phyloP scores from a whole-genome alignment of 2,113 vertebrate genomes.

The Seriola dumerili region DNA sequence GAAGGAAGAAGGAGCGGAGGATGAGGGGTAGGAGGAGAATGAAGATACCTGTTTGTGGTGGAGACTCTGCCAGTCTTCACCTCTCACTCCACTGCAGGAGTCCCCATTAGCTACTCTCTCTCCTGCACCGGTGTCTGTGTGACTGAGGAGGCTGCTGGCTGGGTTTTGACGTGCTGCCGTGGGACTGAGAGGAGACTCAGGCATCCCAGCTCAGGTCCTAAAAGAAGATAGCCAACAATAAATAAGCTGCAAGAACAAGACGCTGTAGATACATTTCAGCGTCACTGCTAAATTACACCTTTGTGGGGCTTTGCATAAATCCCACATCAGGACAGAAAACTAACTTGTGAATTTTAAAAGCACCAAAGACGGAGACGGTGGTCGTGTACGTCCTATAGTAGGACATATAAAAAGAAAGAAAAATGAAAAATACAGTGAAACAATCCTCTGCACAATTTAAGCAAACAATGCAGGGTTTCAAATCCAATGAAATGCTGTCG shows the following conservation, averaged over 20 bases:
- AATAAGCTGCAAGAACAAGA: constrained; percentile 8
- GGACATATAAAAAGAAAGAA: background rate
- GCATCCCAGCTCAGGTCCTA: constrained; percentile 93
- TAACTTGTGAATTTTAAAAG: background rate
- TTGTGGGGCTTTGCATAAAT: background rate
- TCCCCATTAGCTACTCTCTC: constrained; percentile 92
- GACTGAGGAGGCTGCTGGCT: constrained; percentile 94
- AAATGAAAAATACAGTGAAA: background rate
- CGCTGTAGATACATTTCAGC: background rate
- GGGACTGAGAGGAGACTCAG: constrained; percentile 96
- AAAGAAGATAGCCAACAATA: constrained; percentile 26
- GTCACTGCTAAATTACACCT: constrained; percentile 3
- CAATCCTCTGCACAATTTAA: background rate
- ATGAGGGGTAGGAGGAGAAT: constrained; percentile 18
- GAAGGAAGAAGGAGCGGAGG: constrained; percentile 2
- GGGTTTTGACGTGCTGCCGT: constrained; percentile 94
- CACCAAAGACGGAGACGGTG: background rate
- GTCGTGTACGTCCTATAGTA: background rate
- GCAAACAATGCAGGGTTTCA: constrained; percentile 1
- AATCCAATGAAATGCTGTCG: background rate
- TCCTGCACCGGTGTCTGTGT: constrained; percentile 90
- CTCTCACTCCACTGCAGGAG: constrained; percentile 86
- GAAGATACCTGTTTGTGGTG: constrained; percentile 92
- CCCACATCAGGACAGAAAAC: background rate
- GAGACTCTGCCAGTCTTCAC: constrained; percentile 92